Conservation (phyloP, 1,140 invertebrate species). For the Idris sp. region DNA sequence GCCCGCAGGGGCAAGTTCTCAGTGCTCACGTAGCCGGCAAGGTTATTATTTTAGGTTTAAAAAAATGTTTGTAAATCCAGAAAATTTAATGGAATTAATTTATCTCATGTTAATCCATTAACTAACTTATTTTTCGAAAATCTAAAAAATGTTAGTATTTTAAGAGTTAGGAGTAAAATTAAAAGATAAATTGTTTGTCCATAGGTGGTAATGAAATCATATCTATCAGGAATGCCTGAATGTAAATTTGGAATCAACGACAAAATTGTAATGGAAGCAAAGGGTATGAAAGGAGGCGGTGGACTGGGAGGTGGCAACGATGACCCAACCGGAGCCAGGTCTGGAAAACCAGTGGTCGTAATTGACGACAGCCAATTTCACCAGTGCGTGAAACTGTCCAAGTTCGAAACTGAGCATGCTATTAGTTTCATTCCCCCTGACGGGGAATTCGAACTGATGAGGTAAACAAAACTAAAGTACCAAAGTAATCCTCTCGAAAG, state of each 20-base stretch:
- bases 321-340: constrained; percentile 91
- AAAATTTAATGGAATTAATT: constrained; percentile 99
- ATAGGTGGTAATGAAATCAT: constrained; percentile 99
- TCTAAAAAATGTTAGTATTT: too few relatives aligned
- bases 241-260: constrained; percentile 99
- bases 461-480: too few relatives aligned
- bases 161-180: too few relatives aligned
- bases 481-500: too few relatives aligned
- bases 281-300: constrained; percentile 86
- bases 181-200: too few relatives aligned
- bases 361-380: constrained; percentile 99
- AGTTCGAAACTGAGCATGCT: constrained; percentile 99
- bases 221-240: constrained; percentile 99
- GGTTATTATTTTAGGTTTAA: constrained; percentile 61
- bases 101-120: too few relatives aligned
- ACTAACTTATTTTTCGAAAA: too few relatives aligned
- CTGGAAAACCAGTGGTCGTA: constrained; percentile 96
- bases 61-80: not conserved
- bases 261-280: constrained; percentile 99
- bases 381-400: constrained; percentile 99
- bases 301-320: constrained; percentile 82
- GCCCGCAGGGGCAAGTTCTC: constrained; percentile 99
- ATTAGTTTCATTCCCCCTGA: constrained; percentile 99
- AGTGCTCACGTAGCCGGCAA: constrained; percentile 99
- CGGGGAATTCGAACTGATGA: constrained; percentile 99